phyloP scores from a whole-genome alignment of 2,113 vertebrate species.

The Eira barbara region DNA sequence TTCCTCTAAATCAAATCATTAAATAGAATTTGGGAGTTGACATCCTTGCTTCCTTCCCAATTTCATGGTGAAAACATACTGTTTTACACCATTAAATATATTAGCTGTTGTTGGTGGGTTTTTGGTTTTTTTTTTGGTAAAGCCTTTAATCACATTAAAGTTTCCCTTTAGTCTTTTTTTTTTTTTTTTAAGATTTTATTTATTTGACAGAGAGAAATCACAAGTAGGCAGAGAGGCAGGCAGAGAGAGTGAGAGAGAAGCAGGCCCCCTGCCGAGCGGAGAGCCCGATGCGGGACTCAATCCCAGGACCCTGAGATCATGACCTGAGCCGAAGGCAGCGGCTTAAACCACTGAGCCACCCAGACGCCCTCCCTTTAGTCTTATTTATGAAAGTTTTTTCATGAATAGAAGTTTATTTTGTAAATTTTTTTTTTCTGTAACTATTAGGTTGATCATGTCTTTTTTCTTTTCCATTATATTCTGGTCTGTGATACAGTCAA shows the following conservation, averaged over 20 bases:
- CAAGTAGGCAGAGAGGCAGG: too few species aligned
- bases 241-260: too few species aligned
- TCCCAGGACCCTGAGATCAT: too few species aligned
- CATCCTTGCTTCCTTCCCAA: neutral
- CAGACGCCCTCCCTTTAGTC: neutral
- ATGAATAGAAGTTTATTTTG: neutral
- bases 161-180: neutral
- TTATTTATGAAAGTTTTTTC: neutral
- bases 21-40: neutral
- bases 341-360: too few species aligned
- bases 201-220: too few species aligned
- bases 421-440: neutral
- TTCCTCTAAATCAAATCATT: neutral
- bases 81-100: neutral
- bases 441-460: neutral
- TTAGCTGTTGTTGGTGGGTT: neutral
- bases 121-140: neutral
- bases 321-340: too few species aligned
- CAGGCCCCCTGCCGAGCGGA: too few species aligned
- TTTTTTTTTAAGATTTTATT: too few species aligned
- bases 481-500: neutral
- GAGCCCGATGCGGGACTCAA: too few species aligned
- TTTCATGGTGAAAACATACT: neutral
- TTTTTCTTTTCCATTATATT: neutral
- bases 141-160: neutral